phyloP scores from a whole-genome alignment of 2,888 invertebrate genomes.

The Macrosiphum euphorbiae region DNA sequence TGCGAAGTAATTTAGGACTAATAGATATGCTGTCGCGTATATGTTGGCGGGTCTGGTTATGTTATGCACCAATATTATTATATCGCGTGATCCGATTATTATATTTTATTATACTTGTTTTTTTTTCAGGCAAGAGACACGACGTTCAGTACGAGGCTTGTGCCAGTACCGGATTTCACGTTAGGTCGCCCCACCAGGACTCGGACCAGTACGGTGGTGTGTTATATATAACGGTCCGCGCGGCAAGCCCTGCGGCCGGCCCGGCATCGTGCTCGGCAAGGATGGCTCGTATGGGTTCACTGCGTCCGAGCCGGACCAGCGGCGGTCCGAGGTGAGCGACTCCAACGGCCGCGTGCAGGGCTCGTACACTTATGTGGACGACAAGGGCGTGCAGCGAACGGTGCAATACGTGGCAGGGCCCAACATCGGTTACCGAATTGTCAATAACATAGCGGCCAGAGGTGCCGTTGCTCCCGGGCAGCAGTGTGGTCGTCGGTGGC shows the following conservation, averaged over 20 bases:
- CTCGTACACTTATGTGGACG: slow-evolving; percentile 83
- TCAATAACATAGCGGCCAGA: slow-evolving; percentile 71
- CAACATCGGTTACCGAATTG: slow-evolving; percentile 81
- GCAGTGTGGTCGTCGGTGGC: background rate
- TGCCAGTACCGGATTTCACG: slow-evolving; percentile 82
- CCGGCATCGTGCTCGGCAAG: slow-evolving; percentile 78
- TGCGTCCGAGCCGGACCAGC: slow-evolving; percentile 82
- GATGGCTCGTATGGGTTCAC: slow-evolving; percentile 80
- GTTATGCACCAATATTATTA: too few relatives aligned
- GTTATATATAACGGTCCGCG: slow-evolving; percentile 77
- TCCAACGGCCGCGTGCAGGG: slow-evolving; percentile 81
- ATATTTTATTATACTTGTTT: background rate
- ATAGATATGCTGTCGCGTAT: too few relatives aligned
- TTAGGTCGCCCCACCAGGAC: slow-evolving; percentile 79
- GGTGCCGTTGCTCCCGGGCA: slow-evolving; percentile 68
- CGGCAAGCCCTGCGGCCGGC: slow-evolving; percentile 72
- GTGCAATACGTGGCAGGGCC: slow-evolving; percentile 86
- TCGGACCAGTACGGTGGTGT: slow-evolving; percentile 70
- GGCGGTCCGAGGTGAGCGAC: slow-evolving; percentile 81
- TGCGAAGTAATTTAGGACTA: too few relatives aligned
- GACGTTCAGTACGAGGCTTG: slow-evolving; percentile 84
- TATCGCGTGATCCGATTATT: background rate
- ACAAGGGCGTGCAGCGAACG: slow-evolving; percentile 82
- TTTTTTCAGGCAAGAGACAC: slow-evolving; percentile 73
- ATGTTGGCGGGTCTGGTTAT: too few relatives aligned